Evolutionary conservation across 2,888 invertebrate species (phyloP).

Genomic region (Oxyteleia sp.): DNA sequence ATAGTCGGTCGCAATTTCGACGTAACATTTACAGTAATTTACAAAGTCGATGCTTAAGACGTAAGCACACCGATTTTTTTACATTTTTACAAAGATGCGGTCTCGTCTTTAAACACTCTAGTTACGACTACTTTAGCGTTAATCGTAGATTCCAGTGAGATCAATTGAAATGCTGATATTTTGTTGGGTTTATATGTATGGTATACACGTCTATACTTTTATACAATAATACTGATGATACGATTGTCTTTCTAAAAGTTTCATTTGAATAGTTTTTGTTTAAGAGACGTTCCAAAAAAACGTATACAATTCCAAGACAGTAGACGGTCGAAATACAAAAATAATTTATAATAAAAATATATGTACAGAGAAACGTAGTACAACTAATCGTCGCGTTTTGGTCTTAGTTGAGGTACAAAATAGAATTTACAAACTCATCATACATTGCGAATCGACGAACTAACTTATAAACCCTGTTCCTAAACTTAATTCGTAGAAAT

Average conservation of each 20-base stretch:
- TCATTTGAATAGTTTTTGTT: too few relatives aligned
- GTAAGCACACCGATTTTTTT: conserved; percentile 48
- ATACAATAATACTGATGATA: too few relatives aligned
- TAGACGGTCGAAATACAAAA: too few relatives aligned
- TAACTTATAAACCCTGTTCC: conserved; percentile 56
- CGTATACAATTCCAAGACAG: too few relatives aligned
- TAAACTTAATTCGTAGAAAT: conserved; percentile 46
- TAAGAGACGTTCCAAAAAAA: too few relatives aligned
- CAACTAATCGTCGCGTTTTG: too few relatives aligned
- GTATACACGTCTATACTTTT: conserved; percentile 4
- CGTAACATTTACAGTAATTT: conserved; percentile 71
- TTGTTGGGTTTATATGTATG: too few relatives aligned
- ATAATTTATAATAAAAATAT: too few relatives aligned
- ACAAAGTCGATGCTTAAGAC: conserved; percentile 60
- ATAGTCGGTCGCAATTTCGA: conserved; percentile 41
- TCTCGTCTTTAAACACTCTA: conserved; percentile 17
- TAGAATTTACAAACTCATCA: conserved; percentile 38
- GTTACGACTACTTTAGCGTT: conserved; percentile 3
- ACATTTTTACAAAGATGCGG: conserved; percentile 63
- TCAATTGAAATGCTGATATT: conserved; percentile 25
- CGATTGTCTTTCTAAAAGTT: too few relatives aligned
- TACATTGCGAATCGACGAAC: conserved; percentile 6
- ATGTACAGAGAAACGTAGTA: too few relatives aligned
- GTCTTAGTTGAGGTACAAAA: too few relatives aligned
- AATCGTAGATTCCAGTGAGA: conserved; percentile 21